Percentiles rank a stretch among this genome's conserved stretches.
Evolutionary conservation across 2,888 invertebrate genomes (phyloP).

Genomic region (Mylabris sibirica): DNA sequence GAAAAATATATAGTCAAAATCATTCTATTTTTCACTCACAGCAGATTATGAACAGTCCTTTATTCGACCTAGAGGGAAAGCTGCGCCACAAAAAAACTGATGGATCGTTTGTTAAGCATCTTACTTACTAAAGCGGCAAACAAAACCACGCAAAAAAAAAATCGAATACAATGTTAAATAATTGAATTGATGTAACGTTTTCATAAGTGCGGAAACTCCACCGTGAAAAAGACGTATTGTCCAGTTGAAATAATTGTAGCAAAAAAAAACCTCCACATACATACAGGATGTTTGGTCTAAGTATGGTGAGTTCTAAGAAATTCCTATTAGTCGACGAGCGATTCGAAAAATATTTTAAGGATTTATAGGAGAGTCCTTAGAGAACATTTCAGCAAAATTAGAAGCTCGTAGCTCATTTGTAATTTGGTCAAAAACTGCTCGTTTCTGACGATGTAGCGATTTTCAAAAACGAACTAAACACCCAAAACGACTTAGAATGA

Average conservation of each 20-base stretch:
- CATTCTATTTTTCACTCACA: background rate
- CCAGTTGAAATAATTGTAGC: background rate
- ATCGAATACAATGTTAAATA: background rate
- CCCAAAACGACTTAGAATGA: too few relatives aligned
- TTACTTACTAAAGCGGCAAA: background rate
- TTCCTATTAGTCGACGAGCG: too few relatives aligned
- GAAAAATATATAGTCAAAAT: background rate
- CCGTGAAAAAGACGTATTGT: background rate
- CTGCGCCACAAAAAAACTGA: background rate
- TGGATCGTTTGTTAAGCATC: background rate
- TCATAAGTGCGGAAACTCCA: background rate
- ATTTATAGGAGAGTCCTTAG: too few relatives aligned
- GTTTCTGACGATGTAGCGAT: too few relatives aligned
- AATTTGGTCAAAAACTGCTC: too few relatives aligned
- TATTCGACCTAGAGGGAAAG: background rate
- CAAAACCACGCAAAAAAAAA: background rate
- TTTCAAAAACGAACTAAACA: too few relatives aligned
- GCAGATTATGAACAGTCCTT: background rate
- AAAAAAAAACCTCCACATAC: background rate
- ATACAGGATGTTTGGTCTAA: too few relatives aligned
- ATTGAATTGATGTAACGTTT: background rate
- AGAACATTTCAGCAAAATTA: too few relatives aligned
- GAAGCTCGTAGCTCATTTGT: too few relatives aligned
- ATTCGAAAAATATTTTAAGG: too few relatives aligned
- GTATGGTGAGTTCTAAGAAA: too few relatives aligned